phyloP scores from a whole-genome alignment of 2,888 invertebrate species.

The Gonocerus acuteangulatus region DNA sequence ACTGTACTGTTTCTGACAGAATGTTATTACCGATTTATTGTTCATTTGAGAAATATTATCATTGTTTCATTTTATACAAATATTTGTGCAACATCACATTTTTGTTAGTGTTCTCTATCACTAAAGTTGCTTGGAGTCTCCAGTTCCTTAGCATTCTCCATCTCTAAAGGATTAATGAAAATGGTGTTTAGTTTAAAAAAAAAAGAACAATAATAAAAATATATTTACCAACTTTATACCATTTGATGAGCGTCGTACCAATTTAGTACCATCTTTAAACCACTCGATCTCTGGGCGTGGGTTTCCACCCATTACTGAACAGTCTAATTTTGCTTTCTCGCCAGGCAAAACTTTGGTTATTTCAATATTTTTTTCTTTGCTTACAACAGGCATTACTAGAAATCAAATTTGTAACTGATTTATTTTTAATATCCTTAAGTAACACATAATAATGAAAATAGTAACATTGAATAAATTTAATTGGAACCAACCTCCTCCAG shows the following conservation, averaged over 20 bases:
- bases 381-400: slow-evolving; percentile 29
- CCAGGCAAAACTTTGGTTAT: slow-evolving; percentile 28
- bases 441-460: background rate
- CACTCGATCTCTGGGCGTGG: slow-evolving; percentile 44
- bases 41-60: too few species aligned
- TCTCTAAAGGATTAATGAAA: too few species aligned
- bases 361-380: slow-evolving; percentile 23
- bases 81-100: too few species aligned
- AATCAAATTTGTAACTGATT: background rate
- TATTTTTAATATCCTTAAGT: too few species aligned
- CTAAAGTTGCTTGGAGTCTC: too few species aligned
- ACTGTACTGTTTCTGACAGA: too few species aligned
- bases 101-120: too few species aligned
- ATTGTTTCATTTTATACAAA: too few species aligned
- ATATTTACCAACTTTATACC: slow-evolving; percentile 17
- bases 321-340: slow-evolving; percentile 35
- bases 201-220: too few species aligned
- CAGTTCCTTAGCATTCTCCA: too few species aligned
- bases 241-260: background rate
- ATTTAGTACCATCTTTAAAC: slow-evolving; percentile 40
- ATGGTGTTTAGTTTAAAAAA: too few species aligned
- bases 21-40: too few species aligned
- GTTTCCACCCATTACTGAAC: slow-evolving; percentile 39
- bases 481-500: slow-evolving; percentile 48
- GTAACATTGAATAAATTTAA: background rate